Percentiles rank a stretch among this genome's conserved stretches.
Conservation (phyloP, 2,888 invertebrate species). For the Aproaerema taeniolella region DNA sequence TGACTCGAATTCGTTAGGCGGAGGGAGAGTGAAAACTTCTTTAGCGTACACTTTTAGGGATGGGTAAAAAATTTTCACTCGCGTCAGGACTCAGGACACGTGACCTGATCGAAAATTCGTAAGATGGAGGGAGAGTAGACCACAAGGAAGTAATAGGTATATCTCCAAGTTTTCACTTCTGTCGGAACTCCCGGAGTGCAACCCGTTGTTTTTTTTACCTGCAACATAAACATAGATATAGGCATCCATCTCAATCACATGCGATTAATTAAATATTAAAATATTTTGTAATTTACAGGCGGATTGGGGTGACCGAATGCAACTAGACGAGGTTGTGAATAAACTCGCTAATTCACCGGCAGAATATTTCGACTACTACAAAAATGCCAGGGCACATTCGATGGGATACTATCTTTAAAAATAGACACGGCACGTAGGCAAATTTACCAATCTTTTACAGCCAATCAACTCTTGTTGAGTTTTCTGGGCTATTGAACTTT, state of each 20-base stretch:
- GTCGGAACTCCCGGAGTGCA: neutral
- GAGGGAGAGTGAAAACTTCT: no score
- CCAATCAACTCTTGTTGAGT: neutral
- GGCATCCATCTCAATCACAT: neutral
- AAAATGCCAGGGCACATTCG: conserved; percentile 57
- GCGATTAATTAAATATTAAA: neutral
- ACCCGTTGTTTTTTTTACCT: neutral
- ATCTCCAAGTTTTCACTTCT: neutral
- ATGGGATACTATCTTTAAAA: conserved; percentile 60
- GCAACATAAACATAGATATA: neutral
- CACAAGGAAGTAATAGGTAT: neutral
- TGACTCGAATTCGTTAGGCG: no score
- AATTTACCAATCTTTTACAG: neutral
- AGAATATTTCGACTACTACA: conserved; percentile 64
- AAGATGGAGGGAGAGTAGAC: neutral
- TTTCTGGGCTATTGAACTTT: no score
- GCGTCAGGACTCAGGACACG: no score
- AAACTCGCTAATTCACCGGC: conserved; percentile 51
- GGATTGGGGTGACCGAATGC: conserved; percentile 70
- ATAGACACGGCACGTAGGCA: neutral
- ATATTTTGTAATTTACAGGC: conserved; percentile 42
- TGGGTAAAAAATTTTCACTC: no score
- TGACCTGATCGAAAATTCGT: no score
- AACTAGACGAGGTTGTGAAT: conserved; percentile 58
- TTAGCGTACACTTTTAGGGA: no score